Conservation (phyloP, 1,140 invertebrate species). For the Oscheius sp. region DNA sequence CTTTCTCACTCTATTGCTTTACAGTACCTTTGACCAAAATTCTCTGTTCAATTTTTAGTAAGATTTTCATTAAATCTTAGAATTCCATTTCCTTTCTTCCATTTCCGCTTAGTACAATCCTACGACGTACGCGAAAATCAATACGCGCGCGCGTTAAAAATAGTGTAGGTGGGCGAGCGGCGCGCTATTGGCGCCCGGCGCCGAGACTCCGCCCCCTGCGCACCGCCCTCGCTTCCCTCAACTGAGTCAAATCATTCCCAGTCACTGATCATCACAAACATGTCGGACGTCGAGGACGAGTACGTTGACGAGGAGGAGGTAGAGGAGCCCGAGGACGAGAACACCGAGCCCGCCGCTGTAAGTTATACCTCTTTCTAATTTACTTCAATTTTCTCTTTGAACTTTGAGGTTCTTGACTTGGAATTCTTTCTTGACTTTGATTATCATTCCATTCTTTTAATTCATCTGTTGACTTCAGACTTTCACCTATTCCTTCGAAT, state of each 20-base stretch:
- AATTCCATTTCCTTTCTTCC: too few species aligned
- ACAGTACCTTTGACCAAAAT: too few species aligned
- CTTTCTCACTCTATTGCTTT: too few species aligned
- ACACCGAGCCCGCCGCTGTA: not conserved
- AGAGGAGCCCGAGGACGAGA: constrained; percentile 20
- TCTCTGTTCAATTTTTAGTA: too few species aligned
- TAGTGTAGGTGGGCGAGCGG: not conserved
- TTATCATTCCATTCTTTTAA: too few species aligned
- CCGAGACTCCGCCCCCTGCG: not conserved
- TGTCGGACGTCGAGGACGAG: constrained; percentile 42
- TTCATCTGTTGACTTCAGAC: too few species aligned
- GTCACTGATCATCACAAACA: constrained; percentile 19
- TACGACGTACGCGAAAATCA: not conserved
- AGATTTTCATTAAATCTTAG: too few species aligned
- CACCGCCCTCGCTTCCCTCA: not conserved
- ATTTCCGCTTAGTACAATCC: too few species aligned
- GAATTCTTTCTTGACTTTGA: too few species aligned
- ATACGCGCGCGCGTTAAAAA: constrained; percentile 2
- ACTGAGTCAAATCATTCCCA: not conserved
- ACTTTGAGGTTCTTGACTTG: too few species aligned
- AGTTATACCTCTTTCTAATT: too few species aligned
- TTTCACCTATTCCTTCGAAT: too few species aligned
- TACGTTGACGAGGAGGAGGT: constrained; percentile 36
- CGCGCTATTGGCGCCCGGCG: not conserved
- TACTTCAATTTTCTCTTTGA: not conserved